Percentiles rank a stretch among this genome's conserved stretches.
phyloP scores from a whole-genome alignment of 2,888 invertebrate species.

The Cryptophagus acutangulus region DNA sequence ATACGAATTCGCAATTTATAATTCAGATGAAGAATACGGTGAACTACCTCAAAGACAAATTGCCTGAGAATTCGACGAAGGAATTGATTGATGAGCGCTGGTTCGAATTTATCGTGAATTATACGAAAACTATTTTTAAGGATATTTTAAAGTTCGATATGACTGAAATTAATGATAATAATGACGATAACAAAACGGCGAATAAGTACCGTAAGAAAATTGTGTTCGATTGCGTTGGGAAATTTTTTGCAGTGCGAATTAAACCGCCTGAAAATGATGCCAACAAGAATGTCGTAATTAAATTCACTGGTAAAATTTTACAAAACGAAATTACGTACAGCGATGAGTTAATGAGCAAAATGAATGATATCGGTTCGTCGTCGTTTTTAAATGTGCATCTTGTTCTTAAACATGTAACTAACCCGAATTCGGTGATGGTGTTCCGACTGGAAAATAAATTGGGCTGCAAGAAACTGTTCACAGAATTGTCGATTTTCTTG shows the following conservation, averaged over 20 bases:
- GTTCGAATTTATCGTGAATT: slow-evolving; percentile 23
- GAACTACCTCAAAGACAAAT: slow-evolving; percentile 15
- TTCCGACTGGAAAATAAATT: too few relatives aligned
- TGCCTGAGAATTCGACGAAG: slow-evolving; percentile 4
- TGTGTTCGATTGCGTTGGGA: slow-evolving; percentile 25
- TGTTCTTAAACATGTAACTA: too few relatives aligned
- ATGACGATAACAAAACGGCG: slow-evolving; percentile 17
- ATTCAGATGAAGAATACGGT: neutral
- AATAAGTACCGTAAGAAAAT: slow-evolving; percentile 41
- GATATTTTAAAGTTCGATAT: slow-evolving; percentile 30
- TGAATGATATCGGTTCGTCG: too few relatives aligned
- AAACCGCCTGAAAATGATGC: slow-evolving; percentile 27
- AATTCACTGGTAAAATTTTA: too few relatives aligned
- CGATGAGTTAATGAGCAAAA: too few relatives aligned
- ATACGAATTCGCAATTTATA: neutral
- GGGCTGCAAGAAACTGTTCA: too few relatives aligned
- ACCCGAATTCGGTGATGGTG: too few relatives aligned
- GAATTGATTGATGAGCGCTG: slow-evolving; percentile 13
- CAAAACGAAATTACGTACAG: too few relatives aligned
- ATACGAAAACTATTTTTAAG: slow-evolving; percentile 21
- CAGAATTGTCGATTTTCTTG: too few relatives aligned
- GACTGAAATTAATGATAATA: slow-evolving; percentile 15
- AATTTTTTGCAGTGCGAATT: slow-evolving; percentile 37
- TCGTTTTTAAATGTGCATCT: too few relatives aligned
- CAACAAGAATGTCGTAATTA: too few relatives aligned